Evolutionary conservation across 2,888 invertebrate species (phyloP).

Genomic region (Taenaris catops): DNA sequence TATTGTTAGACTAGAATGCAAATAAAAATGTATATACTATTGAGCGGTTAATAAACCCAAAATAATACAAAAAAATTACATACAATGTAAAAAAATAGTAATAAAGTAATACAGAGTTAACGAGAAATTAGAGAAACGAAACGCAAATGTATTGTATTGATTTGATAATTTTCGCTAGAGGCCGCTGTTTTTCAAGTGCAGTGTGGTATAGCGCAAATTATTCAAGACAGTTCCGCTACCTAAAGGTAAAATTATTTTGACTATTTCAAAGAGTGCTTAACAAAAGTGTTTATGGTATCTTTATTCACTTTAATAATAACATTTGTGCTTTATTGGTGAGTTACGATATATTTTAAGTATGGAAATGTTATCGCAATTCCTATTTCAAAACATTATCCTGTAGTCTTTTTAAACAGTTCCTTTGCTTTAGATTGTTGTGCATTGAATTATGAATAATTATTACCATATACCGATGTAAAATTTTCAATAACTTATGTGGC

Average conservation of each 20-base stretch:
- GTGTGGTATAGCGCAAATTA: constrained; percentile 21
- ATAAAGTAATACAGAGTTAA: constrained; percentile 8
- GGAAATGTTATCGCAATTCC: constrained; percentile 15
- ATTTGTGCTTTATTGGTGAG: constrained; percentile 18
- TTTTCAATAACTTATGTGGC: not conserved
- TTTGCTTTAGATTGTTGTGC: no score
- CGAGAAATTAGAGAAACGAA: constrained; percentile 18
- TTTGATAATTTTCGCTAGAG: constrained; percentile 19
- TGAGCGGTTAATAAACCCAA: no score
- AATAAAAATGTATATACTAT: no score
- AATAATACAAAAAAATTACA: no score
- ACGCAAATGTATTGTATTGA: constrained; percentile 15
- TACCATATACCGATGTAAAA: no score
- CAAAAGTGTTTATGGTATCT: no score
- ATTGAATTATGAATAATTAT: no score
- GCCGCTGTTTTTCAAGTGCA: constrained; percentile 24
- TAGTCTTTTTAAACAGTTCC: no score
- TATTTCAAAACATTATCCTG: constrained; percentile 20
- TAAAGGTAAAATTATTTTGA: constrained; percentile 12
- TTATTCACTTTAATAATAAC: no score
- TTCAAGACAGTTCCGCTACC: not conserved
- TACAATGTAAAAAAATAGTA: no score
- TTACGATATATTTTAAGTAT: constrained; percentile 6
- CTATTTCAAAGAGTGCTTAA: no score
- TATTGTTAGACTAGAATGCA: no score